Evolutionary conservation across 1,140 invertebrate species (phyloP).

Genomic region (Aphaenogaster ashmeadi): DNA sequence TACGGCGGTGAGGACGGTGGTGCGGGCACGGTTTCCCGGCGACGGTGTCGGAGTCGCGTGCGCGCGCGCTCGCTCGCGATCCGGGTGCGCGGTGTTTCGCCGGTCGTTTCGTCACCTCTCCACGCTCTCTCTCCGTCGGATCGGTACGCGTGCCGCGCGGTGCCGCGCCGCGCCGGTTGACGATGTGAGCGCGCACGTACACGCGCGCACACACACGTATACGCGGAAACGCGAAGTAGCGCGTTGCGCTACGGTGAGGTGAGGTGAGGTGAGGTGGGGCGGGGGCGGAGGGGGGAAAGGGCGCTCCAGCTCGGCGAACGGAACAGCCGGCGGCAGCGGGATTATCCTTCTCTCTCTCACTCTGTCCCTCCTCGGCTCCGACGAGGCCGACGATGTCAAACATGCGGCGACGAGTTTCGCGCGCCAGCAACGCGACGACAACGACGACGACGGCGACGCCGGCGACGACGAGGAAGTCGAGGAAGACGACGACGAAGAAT

Average conservation of each 20-base stretch:
- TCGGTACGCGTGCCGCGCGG: constrained; percentile 12
- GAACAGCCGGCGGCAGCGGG: constrained; percentile 63
- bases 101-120: not conserved
- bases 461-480: constrained; percentile 6
- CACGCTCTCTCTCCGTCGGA: not conserved
- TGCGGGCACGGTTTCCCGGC: constrained; percentile 10
- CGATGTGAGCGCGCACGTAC: constrained; percentile 60
- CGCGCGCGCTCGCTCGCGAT: not conserved
- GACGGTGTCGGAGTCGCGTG: constrained; percentile 13
- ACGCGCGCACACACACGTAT: not conserved
- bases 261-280: not conserved
- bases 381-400: constrained; percentile 71
- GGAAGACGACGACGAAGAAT: constrained; percentile 17
- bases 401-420: constrained; percentile 75
- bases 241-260: not conserved
- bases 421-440: constrained; percentile 54
- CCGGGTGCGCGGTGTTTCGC: not conserved
- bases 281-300: constrained; percentile 18
- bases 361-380: constrained; percentile 28
- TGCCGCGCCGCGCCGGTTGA: constrained; percentile 51
- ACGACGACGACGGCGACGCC: not conserved
- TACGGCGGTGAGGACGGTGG: constrained; percentile 40
- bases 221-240: constrained; percentile 4
- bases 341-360: not conserved
- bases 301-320: constrained; percentile 67